phyloP scores from a whole-genome alignment of 2,113 vertebrate species.

The Paradoxurus hermaphroditus region DNA sequence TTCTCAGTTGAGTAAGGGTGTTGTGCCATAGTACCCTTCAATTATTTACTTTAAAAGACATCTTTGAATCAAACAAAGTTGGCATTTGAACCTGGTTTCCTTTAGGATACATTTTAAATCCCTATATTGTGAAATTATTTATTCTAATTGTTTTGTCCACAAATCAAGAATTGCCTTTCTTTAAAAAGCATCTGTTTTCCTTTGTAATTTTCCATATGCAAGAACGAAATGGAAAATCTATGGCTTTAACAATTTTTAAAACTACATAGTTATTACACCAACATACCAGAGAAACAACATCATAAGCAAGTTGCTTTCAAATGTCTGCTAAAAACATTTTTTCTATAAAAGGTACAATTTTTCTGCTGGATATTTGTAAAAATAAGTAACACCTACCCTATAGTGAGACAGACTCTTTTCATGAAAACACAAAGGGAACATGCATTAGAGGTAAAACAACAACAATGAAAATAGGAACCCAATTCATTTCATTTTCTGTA shows the following conservation, averaged over 20 bases:
- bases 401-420: background rate
- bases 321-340: conserved; percentile 44
- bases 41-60: background rate
- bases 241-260: background rate
- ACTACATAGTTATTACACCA: background rate
- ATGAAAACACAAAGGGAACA: background rate
- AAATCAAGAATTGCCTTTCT: conserved; percentile 15
- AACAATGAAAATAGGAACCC: background rate
- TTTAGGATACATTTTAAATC: background rate
- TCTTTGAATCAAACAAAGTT: background rate
- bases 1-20: background rate
- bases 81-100: background rate
- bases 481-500: conserved; percentile 1
- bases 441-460: background rate
- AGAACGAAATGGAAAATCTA: conserved; percentile 17
- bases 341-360: background rate
- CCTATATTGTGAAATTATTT: background rate
- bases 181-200: background rate
- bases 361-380: conserved; percentile 44
- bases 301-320: background rate
- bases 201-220: conserved; percentile 38
- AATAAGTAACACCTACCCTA: background rate
- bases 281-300: background rate
- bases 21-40: background rate
- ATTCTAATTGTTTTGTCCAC: background rate